These are phyloP conservation scores for Chaetodon auriga DNA, from an alignment of 2,113 vertebrate genomes.

Conservation along the genomic window DNA sequence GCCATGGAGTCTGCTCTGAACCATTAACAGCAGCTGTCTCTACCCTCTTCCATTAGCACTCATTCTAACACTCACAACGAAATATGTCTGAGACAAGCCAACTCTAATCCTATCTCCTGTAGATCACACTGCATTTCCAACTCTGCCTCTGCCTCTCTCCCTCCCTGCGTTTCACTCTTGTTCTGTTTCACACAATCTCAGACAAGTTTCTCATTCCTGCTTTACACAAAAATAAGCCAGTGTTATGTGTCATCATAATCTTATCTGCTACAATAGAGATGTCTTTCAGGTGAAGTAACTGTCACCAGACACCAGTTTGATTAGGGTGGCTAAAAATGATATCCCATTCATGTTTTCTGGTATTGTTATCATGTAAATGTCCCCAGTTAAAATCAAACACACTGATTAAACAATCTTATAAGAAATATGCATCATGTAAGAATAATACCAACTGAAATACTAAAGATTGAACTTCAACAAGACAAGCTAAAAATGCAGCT, in stretches of 20 bases:
- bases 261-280: background rate
- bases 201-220: background rate
- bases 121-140: slow-evolving; percentile 3
- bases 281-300: background rate
- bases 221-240: background rate
- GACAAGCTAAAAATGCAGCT: too few relatives aligned
- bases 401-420: too few relatives aligned
- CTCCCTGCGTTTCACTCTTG: too few relatives aligned
- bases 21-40: slow-evolving; percentile 59
- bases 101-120: slow-evolving; percentile 12
- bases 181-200: too few relatives aligned
- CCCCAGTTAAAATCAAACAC: too few relatives aligned
- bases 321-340: too few relatives aligned
- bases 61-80: slow-evolving; percentile 13
- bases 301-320: too few relatives aligned
- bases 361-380: too few relatives aligned
- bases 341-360: too few relatives aligned
- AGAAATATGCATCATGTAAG: too few relatives aligned
- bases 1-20: slow-evolving; percentile 41
- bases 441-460: too few relatives aligned
- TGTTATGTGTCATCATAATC: background rate
- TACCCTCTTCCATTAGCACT: slow-evolving; percentile 30
- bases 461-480: too few relatives aligned
- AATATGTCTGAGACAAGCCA: slow-evolving; percentile 19
- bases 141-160: background rate